These are phyloP conservation scores for Lacanobia wlatinum DNA, from an alignment of 2,888 invertebrate genomes.

Conservation along the genomic window DNA sequence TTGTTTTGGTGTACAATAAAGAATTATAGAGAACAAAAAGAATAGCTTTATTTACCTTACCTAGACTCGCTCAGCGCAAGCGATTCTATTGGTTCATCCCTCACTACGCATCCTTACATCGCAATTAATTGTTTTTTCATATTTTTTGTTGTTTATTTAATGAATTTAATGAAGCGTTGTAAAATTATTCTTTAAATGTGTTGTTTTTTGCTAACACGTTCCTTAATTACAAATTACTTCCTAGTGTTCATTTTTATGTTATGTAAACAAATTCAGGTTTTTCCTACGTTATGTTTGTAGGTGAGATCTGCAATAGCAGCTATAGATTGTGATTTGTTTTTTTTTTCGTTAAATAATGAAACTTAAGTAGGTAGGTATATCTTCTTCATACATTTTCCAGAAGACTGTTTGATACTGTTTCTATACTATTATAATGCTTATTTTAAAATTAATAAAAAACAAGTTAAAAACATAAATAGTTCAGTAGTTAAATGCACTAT, in stretches of 20 bases:
- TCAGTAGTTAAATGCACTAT: no score
- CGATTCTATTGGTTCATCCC: no score
- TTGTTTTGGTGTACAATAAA: no score
- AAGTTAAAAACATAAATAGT: no score
- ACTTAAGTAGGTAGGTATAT: no score
- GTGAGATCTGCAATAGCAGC: no score
- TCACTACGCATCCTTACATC: slow-evolving; percentile 1
- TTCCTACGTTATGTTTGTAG: background rate
- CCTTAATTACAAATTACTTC: slow-evolving; percentile 50
- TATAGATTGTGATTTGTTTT: no score
- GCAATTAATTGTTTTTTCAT: slow-evolving; percentile 47
- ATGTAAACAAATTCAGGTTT: slow-evolving; percentile 20
- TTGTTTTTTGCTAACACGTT: slow-evolving; percentile 47
- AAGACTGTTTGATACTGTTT: background rate
- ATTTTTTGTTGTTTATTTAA: slow-evolving; percentile 28
- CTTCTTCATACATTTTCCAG: background rate
- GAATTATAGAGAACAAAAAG: no score
- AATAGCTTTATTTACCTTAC: no score
- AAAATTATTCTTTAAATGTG: slow-evolving; percentile 12
- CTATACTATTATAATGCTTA: no score
- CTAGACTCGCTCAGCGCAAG: no score
- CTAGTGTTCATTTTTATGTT: slow-evolving; percentile 24
- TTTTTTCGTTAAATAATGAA: background rate
- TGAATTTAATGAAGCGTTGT: slow-evolving; percentile 40
- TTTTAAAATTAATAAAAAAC: no score